Evolutionary conservation across 2,888 invertebrate genomes (phyloP).

Genomic region (Pristionchus entomophagus): DNA sequence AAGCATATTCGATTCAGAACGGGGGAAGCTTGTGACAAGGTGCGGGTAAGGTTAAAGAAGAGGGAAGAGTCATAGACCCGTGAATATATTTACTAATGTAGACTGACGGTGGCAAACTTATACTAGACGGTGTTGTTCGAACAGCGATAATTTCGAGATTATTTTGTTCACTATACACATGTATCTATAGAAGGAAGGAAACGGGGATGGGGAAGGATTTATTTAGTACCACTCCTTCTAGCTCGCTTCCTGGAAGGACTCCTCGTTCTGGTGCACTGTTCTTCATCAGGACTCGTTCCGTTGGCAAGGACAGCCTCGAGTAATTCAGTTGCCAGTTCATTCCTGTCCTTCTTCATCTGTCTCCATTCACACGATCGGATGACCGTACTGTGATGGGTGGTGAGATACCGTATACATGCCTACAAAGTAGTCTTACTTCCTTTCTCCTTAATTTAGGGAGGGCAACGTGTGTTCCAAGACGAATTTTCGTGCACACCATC

Average conservation of each 20-base stretch:
- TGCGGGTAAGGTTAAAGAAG: neutral
- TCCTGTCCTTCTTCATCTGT: constrained; percentile 63
- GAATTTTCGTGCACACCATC: too few relatives aligned
- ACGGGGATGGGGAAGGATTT: neutral
- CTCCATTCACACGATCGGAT: constrained; percentile 69
- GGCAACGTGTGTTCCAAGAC: too few relatives aligned
- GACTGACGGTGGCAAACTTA: neutral
- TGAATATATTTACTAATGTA: neutral
- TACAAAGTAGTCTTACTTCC: neutral
- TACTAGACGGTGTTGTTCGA: neutral
- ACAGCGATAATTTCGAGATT: neutral
- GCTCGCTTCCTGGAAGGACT: constrained; percentile 56
- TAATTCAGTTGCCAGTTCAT: constrained; percentile 68
- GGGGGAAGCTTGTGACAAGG: neutral
- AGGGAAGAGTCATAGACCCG: neutral
- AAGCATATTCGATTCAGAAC: neutral
- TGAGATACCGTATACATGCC: constrained; percentile 64
- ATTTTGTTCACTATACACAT: neutral
- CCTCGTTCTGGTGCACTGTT: constrained; percentile 25
- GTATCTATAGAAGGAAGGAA: neutral
- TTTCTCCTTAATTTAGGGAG: too few relatives aligned
- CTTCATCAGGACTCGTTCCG: constrained; percentile 51
- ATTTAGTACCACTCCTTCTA: constrained; percentile 42
- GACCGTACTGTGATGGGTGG: constrained; percentile 62
- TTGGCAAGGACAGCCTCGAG: constrained; percentile 66